These are phyloP conservation scores for Nasonia oneida DNA, from an alignment of 2,888 invertebrate species.

Conservation along the genomic window DNA sequence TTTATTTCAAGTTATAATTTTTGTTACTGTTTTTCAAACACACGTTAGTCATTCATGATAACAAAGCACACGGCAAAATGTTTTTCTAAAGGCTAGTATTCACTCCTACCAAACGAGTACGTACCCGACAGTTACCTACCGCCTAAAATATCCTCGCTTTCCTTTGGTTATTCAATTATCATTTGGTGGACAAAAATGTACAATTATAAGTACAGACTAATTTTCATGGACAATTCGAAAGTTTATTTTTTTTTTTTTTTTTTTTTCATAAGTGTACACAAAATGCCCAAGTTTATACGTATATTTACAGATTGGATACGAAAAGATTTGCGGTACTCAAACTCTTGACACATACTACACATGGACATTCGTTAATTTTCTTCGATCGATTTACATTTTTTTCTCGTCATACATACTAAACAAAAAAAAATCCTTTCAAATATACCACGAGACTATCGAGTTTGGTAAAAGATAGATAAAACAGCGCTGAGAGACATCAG, in stretches of 20 bases:
- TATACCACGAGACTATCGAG: not conserved
- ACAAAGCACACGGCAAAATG: not conserved
- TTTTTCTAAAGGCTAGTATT: not conserved
- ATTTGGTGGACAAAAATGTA: not conserved
- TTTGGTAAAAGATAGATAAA: not conserved
- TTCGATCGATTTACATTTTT: slow-evolving; percentile 5
- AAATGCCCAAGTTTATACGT: slow-evolving; percentile 43
- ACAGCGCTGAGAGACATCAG: not conserved
- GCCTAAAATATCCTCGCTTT: slow-evolving; percentile 25
- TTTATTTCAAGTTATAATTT: not conserved
- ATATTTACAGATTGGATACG: slow-evolving; percentile 45
- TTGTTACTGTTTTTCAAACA: slow-evolving; percentile 6
- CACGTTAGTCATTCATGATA: not conserved
- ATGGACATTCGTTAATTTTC: slow-evolving; percentile 13
- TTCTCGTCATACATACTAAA: not conserved
- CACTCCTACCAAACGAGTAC: slow-evolving; percentile 36
- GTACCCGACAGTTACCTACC: slow-evolving; percentile 55
- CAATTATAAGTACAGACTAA: slow-evolving; percentile 37
- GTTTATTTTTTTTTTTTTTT: slow-evolving; percentile 48
- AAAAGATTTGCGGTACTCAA: not conserved
- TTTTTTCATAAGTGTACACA: slow-evolving; percentile 35
- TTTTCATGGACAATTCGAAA: slow-evolving; percentile 11
- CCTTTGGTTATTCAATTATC: slow-evolving; percentile 12
- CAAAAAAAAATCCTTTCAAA: slow-evolving; percentile 3
- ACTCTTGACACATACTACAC: slow-evolving; percentile 2